Conservation (phyloP, 2,888 invertebrate genomes). For the Mythimna albipuncta region DNA sequence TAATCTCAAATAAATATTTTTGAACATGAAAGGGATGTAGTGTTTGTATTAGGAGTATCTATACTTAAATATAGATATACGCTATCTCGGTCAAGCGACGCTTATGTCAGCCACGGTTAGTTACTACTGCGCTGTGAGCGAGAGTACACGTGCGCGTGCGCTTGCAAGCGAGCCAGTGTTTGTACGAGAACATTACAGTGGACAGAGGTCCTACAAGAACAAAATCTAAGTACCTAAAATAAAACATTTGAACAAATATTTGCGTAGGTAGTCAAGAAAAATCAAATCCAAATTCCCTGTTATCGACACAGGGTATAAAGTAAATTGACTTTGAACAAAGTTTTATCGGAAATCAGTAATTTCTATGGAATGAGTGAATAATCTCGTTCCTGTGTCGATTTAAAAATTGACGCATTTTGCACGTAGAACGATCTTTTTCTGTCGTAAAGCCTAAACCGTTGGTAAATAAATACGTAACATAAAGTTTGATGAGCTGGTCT, state of each 20-base stretch:
- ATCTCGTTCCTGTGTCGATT: conserved; percentile 42
- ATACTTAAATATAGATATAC: too few species aligned
- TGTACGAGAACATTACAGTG: too few species aligned
- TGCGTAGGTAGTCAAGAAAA: not conserved
- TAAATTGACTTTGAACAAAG: conserved; percentile 44
- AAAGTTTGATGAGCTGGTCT: conserved; percentile 43
- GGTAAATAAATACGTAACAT: conserved; percentile 66
- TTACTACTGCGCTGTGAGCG: too few species aligned
- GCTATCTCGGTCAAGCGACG: too few species aligned
- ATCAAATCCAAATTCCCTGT: conserved; percentile 8
- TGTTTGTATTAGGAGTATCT: too few species aligned
- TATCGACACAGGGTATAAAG: conserved; percentile 24
- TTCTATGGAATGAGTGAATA: conserved; percentile 32
- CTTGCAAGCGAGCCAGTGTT: too few species aligned
- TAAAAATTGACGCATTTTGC: conserved; percentile 69
- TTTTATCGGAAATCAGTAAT: conserved; percentile 56
- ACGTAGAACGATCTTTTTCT: conserved; percentile 64
- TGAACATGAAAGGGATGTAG: too few species aligned
- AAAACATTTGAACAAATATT: conserved; percentile 21
- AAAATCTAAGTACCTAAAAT: not conserved
- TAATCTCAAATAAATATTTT: too few species aligned
- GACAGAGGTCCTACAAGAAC: too few species aligned
- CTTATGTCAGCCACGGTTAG: too few species aligned
- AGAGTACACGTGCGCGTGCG: too few species aligned
- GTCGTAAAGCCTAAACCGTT: conserved; percentile 70